Base-by-base conservation (phyloP, 2,888 invertebrate species). In the Ypsolopha scabrella region DNA sequence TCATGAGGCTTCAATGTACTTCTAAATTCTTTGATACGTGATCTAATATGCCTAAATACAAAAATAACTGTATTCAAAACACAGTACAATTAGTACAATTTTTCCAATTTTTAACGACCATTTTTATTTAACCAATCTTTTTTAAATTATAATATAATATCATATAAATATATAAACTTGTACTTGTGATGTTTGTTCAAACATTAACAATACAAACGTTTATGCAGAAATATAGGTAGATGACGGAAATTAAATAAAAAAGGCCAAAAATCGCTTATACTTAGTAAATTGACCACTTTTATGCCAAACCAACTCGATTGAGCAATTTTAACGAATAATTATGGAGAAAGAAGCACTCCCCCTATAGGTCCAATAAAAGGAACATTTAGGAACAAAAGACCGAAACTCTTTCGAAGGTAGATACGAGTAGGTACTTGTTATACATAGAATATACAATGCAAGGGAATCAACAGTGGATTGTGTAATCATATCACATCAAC, bases 321-420 rank as follows among this genome's bases (percentile, higher is more conserved):
- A 85, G 83, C 85, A 85, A 82, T 67, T 74, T 74, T 76, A 46
- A 46, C 4, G 38, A 10, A 38, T 38, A 38, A 38, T 68, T 74
- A 75, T 71, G 68, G 72, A 73, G 70, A 76, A 75, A 75, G 77
- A 72, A 74, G 68, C 11, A 10, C 64, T 62, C 70, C 66, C 61
- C 62, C 63, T 64, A 62, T 64, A 64, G 64, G 64, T 58, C 4
- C n/a, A 10, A 47, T 7, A 49, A 73, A 75, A 80, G 71, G 72
- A 80, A 76, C 70, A 67, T 68, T 70, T 81, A 83, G 81, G 81
- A 83, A 83, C 80, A 70, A 75, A 77, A 67, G 75, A 75, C 71
- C 72, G 67, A 76, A 72, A 61, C 58, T 59, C 61, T 61, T 60
- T 58, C 63, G 62, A 64, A 81, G 77, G 63, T 55, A 73, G 68